These are phyloP conservation scores for Drosophila stalkeri DNA, from an alignment of 2,888 invertebrate species.

Conservation along the genomic window DNA sequence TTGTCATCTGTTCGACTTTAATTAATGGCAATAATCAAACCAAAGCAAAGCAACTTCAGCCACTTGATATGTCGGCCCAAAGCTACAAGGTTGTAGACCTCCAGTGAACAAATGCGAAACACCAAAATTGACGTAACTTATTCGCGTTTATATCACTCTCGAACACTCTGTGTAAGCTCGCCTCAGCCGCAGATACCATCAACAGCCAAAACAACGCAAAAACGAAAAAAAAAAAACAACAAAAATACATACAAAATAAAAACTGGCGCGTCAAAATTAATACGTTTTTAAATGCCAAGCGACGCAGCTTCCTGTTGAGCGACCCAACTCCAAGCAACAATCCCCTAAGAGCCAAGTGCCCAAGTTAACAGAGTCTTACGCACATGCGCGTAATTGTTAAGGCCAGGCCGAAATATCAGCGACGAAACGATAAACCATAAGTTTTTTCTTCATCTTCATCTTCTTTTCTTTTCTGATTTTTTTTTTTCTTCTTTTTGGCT, in stretches of 20 bases:
- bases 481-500: conserved; percentile 41
- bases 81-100: conserved; percentile 75
- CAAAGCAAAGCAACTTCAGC: conserved; percentile 41
- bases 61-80: conserved; percentile 24
- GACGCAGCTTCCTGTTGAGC: conserved; percentile 77
- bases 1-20: conserved; percentile 69
- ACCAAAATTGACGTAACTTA: conserved; percentile 77
- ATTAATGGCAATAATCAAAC: conserved; percentile 75
- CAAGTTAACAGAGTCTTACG: conserved; percentile 69
- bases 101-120: conserved; percentile 20
- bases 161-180: conserved; percentile 39
- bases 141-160: conserved; percentile 78
- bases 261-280: conserved; percentile 78
- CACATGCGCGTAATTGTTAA: conserved; percentile 78
- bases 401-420: conserved; percentile 17
- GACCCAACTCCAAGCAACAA: conserved; percentile 16
- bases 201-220: conserved; percentile 49
- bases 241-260: conserved; percentile 7
- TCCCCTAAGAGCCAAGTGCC: conserved; percentile 26
- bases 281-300: conserved; percentile 79
- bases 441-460: conserved; percentile 29
- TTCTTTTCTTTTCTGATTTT: background rate
- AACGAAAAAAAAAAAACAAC: conserved; percentile 10
- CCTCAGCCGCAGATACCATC: conserved; percentile 75
- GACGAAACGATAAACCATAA: conserved; percentile 39